Base-by-base conservation (phyloP, 2,113 vertebrate genomes). In the Dendrocopos noguchii region DNA sequence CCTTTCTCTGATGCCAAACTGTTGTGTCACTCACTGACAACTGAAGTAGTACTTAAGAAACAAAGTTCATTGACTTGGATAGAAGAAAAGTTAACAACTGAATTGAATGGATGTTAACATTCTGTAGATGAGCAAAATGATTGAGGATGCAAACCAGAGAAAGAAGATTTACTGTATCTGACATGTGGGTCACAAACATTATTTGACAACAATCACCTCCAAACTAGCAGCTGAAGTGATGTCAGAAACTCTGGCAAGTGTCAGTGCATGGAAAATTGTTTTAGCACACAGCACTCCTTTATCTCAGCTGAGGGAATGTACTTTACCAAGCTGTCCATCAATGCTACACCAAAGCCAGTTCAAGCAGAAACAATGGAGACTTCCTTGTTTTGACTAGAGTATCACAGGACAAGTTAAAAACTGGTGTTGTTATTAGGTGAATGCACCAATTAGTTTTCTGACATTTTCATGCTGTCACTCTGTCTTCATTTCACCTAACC, bases 401-500 rank as follows among this genome's bases (percentile, higher is more conserved):
- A 86, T 36, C 42, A 39, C 33, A 61, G 52, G 63, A 64, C 36
- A 88, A 59, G 28, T 73, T 87, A 70, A 87, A 87, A 94, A 57
- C 66, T 20, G n/a, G 91, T 92, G 82, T 57, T 81, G 34, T 87
- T 86, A 76, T 90, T 70, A 91, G 83, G 39, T 73, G 53, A 83
- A 88, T 8, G 22, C 19, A n/a, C n/a, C n/a, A 55, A 89, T 86
- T 78, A 64, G 39, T 91, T 91, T 79, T 85, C 57, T 79, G 52
- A 50, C 7, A 13, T 78, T 92, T 94, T 79, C 6, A 21, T 77
- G 60, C 71, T 96, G 91, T 95, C 80, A 60, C n/a, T 75, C 75
- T 88, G 80, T 64, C 81, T 96, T 94, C 90, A 92, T 95, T 96
- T 93, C 65, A 66, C 46, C 25, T 33, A 28, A 61, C 39, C 84